A percentile compares a stretch with the other conserved stretches of the same genome.
Conservation (phyloP, 2,797 vertebrate species). For the Ctenochaetus hawaiiensis region DNA sequence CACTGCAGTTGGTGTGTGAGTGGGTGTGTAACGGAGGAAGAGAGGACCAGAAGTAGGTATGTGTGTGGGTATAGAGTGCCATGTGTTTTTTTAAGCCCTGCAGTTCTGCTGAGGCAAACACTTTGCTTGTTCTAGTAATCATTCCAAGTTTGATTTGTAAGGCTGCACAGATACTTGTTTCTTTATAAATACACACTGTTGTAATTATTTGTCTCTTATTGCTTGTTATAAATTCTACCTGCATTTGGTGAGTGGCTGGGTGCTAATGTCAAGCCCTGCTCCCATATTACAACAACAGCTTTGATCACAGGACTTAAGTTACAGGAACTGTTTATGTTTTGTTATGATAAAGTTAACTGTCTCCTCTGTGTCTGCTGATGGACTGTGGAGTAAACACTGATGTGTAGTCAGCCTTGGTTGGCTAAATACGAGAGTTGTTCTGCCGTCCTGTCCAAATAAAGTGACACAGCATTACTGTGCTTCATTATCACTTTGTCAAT, state of each 20-base stretch:
- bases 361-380: conserved; percentile 16
- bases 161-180: background rate
- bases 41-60: background rate
- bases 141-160: background rate
- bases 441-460: conserved; percentile 30
- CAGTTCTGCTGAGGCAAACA: conserved; percentile 30
- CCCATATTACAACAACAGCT: background rate
- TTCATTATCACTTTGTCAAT: conserved; percentile 62
- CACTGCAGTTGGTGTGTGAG: conserved; percentile 38
- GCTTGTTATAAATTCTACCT: background rate
- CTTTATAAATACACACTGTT: background rate
- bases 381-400: conserved; percentile 16
- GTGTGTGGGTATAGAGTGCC: background rate
- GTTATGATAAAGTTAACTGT: conserved; percentile 3
- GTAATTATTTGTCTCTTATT: background rate
- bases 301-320: conserved; percentile 10
- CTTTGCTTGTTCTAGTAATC: conserved; percentile 14
- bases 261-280: no score
- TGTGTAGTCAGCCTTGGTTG: conserved; percentile 15
- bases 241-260: no score
- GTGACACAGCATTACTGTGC: conserved; percentile 17
- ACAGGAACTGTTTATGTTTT: conserved; percentile 9
- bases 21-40: background rate
- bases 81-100: conserved; percentile 25
- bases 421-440: conserved; percentile 37